These are phyloP conservation scores for Cosmopolites sordidus DNA, from an alignment of 2,888 invertebrate genomes.

Conservation along the genomic window DNA sequence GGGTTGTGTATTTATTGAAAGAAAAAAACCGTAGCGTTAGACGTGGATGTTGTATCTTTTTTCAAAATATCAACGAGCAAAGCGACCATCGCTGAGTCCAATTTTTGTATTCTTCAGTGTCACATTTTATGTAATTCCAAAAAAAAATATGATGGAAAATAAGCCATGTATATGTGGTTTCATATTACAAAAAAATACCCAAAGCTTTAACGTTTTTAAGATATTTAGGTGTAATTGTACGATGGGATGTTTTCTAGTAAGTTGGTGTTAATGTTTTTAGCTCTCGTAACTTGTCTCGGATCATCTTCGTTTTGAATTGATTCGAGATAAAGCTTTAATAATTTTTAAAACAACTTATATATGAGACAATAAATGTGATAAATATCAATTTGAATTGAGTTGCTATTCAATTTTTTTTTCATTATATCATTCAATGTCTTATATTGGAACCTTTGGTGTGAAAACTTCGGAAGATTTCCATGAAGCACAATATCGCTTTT, in stretches of 20 bases:
- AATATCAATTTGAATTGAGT: conserved; percentile 18
- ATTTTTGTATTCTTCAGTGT: conserved; percentile 30
- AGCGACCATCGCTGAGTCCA: conserved; percentile 31
- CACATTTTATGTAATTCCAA: conserved; percentile 25
- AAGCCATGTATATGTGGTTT: conserved; percentile 25
- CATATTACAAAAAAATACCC: conserved; percentile 29
- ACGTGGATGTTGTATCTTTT: conserved; percentile 43
- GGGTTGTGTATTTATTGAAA: conserved; percentile 33
- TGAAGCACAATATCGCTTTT: too few relatives aligned
- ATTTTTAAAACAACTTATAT: conserved; percentile 18
- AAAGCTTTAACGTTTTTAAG: conserved; percentile 29
- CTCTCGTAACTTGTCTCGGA: conserved; percentile 9
- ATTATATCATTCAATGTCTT: too few relatives aligned
- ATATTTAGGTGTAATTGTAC: conserved; percentile 30
- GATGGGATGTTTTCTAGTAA: conserved; percentile 26
- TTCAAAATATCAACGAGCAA: conserved; percentile 38
- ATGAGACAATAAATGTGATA: conserved; percentile 32
- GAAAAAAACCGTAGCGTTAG: conserved; percentile 35
- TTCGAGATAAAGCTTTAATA: background rate
- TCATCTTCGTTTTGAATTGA: too few relatives aligned
- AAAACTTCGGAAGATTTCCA: too few relatives aligned
- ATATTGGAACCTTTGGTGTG: too few relatives aligned
- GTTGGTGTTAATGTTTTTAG: conserved; percentile 23
- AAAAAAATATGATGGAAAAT: conserved; percentile 8
- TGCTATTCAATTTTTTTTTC: background rate